Base-by-base conservation (phyloP, 53 echinoderm and acorn worm genomes). In the Arbacia lixula region DNA sequence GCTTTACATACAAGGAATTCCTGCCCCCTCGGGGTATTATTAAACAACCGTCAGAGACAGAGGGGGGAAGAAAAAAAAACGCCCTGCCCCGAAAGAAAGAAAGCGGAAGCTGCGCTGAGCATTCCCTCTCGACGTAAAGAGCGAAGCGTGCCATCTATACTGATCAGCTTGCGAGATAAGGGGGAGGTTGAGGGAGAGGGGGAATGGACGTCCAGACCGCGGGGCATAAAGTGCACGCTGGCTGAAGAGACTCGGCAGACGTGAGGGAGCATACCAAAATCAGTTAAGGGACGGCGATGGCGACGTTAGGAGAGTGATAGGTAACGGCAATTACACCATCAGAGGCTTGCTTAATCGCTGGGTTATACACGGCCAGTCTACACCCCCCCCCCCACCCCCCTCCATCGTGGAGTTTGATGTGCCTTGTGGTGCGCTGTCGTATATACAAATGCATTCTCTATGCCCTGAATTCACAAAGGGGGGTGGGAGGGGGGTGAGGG, bases 71-170 rank as follows among this genome's bases (percentile, higher is more conserved):
- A n/a, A 21, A 56, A 5, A 56, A 56, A 77, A 36, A 22, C 29
- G 53, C 57, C 56, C 39, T 12, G 77, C 46, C 29, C 28, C 36
- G 37, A 58, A 35, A 36, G 57, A 58, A 75, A 72, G 4, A 36
- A 56, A 38, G 40, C 57, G 77, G 77, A 58, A 58, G 77, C 57
- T 28, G 53, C 36, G 40, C 58, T 25, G 39, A 60, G 60, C 57
- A 19, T 38, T 77, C 58, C 22, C 77, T 77, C 58, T 77, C 24
- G 53, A 75, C 21, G 77, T 77, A 56, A 77, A 24, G 77, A 77
- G 56, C 24, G 58, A 36, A 37, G 77, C 58, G 77, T 58, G 77
- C 57, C 36, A 56, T 77, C 55, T 57, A 77, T 77, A 77, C 58
- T 58, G 58, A 77, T 77, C 56, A 58, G 58, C 55, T 74, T 26